Base-by-base conservation (phyloP, 2,113 vertebrate species). In the Chelonoidis abingdonii region DNA sequence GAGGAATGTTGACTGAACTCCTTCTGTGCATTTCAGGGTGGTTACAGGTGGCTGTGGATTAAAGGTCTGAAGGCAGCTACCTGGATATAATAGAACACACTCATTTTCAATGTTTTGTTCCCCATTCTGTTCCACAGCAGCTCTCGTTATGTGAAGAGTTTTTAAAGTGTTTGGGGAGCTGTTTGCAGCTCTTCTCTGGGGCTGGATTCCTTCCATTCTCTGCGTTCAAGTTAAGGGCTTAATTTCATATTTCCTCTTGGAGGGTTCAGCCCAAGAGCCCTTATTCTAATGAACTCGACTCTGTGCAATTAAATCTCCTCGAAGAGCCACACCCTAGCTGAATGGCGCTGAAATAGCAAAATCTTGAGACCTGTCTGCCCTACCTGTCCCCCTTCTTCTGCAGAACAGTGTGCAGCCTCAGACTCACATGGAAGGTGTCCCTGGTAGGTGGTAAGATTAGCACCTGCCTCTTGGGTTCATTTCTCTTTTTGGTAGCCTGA, bases 81-180 rank as follows among this genome's bases (percentile, higher is more conserved):
- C 80, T 81, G 86, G 78, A 29, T 35, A 57, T 21, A 93, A 19
- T 25, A 80, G 19, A 65, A 90, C 80, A 76, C 29, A 35, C 29
- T 62, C 53, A 35, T 62, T 35, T 62, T 35, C 29, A 5, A 16
- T 19, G n/a, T 8, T 0, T 21, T 3, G 62, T 47, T 75, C 44
- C 1, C 53, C 2, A 0, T 29, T 50, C 44, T 38, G 16, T 1
- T 53, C 78, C 89, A 88, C 76, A 85, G 94, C 35, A 87, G 9
- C 56, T 17, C 93, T 41, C 82, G 65, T 93, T 41, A 87, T 89
- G 57, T 50, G 83, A 92, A 88, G 83, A 93, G 50, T 79, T 86
- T 90, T 83, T 83, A 75, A 93, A 59, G 57, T 59, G 50, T 59
- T 96, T 93, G 52, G 87, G 91, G 89, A 79, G 47, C 92, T 84